phyloP scores from a whole-genome alignment of 2,113 vertebrate species.

The Engraulis encrasicolus region DNA sequence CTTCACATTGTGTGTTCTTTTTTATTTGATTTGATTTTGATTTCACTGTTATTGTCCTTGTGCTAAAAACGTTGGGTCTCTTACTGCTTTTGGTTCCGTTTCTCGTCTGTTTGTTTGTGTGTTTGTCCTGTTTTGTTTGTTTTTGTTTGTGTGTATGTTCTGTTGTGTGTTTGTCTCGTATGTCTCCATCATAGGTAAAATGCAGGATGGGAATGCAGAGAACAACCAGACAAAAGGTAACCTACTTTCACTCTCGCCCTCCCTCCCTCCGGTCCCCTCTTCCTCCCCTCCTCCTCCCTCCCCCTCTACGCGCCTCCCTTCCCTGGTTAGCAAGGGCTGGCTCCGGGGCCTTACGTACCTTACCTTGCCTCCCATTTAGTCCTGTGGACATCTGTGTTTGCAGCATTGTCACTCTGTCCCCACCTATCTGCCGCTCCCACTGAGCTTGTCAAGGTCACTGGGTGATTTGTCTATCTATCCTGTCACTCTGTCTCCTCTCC shows the following conservation, averaged over 20 bases:
- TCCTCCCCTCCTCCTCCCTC: too few species aligned
- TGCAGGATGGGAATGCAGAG: conserved; percentile 99
- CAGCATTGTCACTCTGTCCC: conserved; percentile 57
- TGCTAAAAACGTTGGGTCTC: conserved; percentile 73
- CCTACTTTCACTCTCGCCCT: conserved; percentile 70
- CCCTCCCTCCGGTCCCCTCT: conserved; percentile 41
- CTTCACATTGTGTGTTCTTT: conserved; percentile 77
- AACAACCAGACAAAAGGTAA: conserved; percentile 99
- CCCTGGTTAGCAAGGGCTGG: conserved; percentile 2
- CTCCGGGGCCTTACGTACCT: too few species aligned
- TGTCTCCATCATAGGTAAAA: conserved; percentile 99
- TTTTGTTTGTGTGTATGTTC: too few species aligned
- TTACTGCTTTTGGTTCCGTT: conserved; percentile 86
- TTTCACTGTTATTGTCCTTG: conserved; percentile 73
- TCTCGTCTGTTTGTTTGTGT: too few species aligned
- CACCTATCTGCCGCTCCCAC: conserved; percentile 55
- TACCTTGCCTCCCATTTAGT: conserved; percentile 50
- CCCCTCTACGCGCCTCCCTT: conserved; percentile 14
- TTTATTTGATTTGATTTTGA: conserved; percentile 77
- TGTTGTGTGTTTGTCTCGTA: conserved; percentile 94
- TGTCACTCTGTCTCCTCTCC: too few species aligned
- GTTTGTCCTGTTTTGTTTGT: conserved; percentile 63
- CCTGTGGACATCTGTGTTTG: conserved; percentile 55
- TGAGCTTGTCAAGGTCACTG: conserved; percentile 51
- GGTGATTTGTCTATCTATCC: conserved; percentile 18